Base-by-base conservation (phyloP, 1,140 invertebrate genomes). In the Ylistrum balloti region DNA sequence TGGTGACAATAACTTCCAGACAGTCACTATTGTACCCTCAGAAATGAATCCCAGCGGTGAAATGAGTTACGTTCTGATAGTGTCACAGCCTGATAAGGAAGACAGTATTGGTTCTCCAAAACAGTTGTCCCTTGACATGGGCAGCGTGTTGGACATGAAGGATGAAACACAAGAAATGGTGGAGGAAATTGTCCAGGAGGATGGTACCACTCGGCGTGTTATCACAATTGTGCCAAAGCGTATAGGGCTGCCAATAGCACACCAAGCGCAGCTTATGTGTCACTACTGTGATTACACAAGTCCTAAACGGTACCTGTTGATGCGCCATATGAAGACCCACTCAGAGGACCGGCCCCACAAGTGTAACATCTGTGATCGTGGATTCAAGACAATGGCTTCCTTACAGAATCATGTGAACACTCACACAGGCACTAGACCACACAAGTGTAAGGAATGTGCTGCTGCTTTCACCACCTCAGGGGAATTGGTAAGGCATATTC, bases 391-490 rank as follows among this genome's bases (percentile, higher is more conserved):
- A 0, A 95, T 98, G 32, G 98, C 98, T 0, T 99, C 98, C 0
- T 96, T 99, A 33, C 98, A 99, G 93, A 99, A 99, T 96, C 99
- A 99, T 96, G 97, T 99, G 0, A 99, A 99, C 96, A 99, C 98
- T 90, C 99, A 99, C 95, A 99, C 99, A 34, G 99, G 99, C 56
- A 92, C 91, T 28, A 98, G 99, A 95, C 99, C 99, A 0, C 98
- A 99, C 96, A 97, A 98, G 74, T 99, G 99, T 96, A 99, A 99
- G 96, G 90, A 94, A 98, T 99, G 99, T 96, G 98, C 98, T 15
- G 98, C 98, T 92, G 98, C 98, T 17, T 99, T 99, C 95, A 99
- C 99, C 0, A 99, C 99, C 2, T 99, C 98, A 88, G 98, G 99
- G 91, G 99, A 99, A 96, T 97, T 99, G 88, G 98, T 99, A 0